Evolutionary conservation across 2,888 invertebrate genomes (phyloP), one percentile per base, ranked within the genome.

Genomic region (Malacosoma neustria): DNA sequence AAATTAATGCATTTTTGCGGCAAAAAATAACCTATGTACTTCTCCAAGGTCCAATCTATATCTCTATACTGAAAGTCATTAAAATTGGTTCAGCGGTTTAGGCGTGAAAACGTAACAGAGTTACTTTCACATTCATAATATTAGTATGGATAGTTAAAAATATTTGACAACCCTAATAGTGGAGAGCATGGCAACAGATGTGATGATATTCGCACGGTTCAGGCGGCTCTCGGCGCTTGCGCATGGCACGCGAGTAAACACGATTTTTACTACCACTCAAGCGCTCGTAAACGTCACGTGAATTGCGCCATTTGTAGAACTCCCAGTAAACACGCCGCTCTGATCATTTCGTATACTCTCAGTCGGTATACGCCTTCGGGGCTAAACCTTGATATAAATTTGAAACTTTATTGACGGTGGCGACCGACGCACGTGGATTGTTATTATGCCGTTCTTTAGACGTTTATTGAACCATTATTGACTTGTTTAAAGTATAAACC

Each of bases 391-490:
- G 65, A 72, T 80, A 81, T 85, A 82, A 84, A 85, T 82, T 82
- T 58, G 77, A 72, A 70, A 75, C 71, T 82, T 85, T 85, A 85
- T 79, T 71, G 64, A 63, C 58, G 58, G 58, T 58, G 64, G 61
- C 75, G 67, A 60, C 61, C 66, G 66, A 67, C 67, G 65, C 77
- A 76, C 79, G 81, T 71, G 80, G 77, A 72, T 77, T 73, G 76
- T 81, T 85, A 84, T 82, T 82, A 82, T 79, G 76, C 77, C 73
- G 75, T 77, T 76, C 77, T 72, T 71, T 69, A 59, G 82, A 84
- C 84, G 65, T 82, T 85, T 84, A 85, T 84, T 80, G 84, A 72
- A 79, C 72, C 74, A 75, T 82, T 84, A 85, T 84, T 81, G 84
- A 79, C 76, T 79, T 77, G 82, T 82, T 81, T 81, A 82, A 82